Conservation (phyloP, 2,888 invertebrate genomes). For the Drosophila atroscutellata region DNA sequence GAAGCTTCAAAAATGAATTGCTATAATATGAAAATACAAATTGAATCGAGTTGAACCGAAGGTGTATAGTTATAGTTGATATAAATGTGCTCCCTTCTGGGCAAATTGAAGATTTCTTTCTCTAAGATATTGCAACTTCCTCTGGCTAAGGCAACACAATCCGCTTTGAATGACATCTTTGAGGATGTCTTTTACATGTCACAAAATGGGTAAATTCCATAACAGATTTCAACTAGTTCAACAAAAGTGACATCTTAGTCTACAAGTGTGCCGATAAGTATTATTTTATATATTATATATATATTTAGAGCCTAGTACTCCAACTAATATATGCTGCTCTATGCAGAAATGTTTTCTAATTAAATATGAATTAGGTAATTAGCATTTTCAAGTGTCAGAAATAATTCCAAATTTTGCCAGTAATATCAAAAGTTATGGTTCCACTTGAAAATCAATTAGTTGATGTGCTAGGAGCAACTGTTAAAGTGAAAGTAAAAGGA, state of each 20-base stretch:
- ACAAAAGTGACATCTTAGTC: too few relatives aligned
- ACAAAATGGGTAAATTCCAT: too few relatives aligned
- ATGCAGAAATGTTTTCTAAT: constrained; percentile 15
- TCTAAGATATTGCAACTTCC: neutral
- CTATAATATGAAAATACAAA: neutral
- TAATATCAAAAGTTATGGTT: constrained; percentile 31
- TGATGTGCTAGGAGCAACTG: constrained; percentile 50
- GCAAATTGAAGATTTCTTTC: neutral
- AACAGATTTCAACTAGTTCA: too few relatives aligned
- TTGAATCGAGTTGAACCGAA: neutral
- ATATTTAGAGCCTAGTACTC: too few relatives aligned
- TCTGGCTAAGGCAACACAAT: neutral
- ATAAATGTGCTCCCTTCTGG: too few relatives aligned
- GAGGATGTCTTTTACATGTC: neutral
- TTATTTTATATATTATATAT: neutral
- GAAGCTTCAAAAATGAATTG: neutral
- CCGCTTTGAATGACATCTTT: too few relatives aligned
- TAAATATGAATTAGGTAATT: constrained; percentile 37
- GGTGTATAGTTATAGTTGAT: too few relatives aligned
- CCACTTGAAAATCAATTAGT: constrained; percentile 72
- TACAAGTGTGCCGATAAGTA: neutral
- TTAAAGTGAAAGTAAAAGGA: constrained; percentile 1
- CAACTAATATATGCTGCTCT: neutral
- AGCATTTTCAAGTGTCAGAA: constrained; percentile 8
- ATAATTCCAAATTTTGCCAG: constrained; percentile 9